Evolutionary conservation across 2,888 invertebrate genomes (phyloP).

Genomic region (Cataglyphis altisquamis): DNA sequence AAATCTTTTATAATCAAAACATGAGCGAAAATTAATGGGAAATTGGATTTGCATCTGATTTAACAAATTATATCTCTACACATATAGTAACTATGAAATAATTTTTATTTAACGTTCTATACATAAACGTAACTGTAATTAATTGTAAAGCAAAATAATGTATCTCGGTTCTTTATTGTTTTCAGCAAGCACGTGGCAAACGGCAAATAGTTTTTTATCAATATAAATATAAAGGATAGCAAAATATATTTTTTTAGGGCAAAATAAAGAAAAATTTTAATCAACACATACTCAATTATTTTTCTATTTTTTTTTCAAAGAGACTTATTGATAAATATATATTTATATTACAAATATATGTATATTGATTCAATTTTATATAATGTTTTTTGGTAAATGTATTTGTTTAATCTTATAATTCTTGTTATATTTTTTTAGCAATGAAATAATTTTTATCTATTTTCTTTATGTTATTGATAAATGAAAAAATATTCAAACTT

Average conservation of each 20-base stretch:
- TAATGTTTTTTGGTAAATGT: neutral
- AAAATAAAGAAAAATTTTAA: neutral
- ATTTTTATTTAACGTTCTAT: neutral
- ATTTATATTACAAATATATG: no score
- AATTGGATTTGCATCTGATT: neutral
- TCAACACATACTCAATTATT: neutral
- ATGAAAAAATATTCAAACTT: neutral
- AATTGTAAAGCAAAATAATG: neutral
- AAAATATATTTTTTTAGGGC: neutral
- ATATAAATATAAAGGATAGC: no score
- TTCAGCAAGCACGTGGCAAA: neutral
- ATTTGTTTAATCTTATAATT: neutral
- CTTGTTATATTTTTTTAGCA: neutral
- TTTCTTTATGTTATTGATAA: neutral
- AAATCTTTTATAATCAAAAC: neutral
- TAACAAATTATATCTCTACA: neutral
- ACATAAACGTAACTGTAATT: neutral
- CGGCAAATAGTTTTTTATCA: neutral
- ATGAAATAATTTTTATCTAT: neutral
- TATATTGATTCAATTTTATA: no score
- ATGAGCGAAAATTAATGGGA: neutral
- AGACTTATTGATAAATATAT: neutral
- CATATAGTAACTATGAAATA: neutral
- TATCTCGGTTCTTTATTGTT: neutral
- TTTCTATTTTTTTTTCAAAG: neutral